Evolutionary conservation across 2,113 vertebrate species (phyloP), one percentile per base, ranked within the genome.

Genomic region (Leucoraja erinaceus): DNA sequence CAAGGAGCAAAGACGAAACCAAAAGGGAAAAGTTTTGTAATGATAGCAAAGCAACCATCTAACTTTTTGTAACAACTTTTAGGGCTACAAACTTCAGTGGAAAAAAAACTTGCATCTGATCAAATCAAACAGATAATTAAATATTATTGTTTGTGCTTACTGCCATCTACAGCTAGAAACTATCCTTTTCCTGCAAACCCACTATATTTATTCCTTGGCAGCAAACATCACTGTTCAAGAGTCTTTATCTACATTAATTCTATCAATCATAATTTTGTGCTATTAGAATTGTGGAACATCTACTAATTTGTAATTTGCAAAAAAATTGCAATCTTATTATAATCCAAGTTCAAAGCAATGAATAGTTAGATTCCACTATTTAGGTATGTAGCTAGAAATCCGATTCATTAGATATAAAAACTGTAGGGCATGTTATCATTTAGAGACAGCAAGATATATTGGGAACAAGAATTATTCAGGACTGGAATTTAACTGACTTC

Each of bases 121-220:
- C 59, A 63, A 86, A 86, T 86, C 10, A 18, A n/a, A 11, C 75
- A 77, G 28, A 86, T 47, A 47, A 20, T 83, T 20, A 12, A 86
- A 31, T 20, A 22, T 66, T 3, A 90, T 22, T 90, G 14, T 70
- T 28, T 38, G 63, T 47, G 31, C 66, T 38, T 70, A 70, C 31
- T 90, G 63, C 88, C 88, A 70, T 47, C 84, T 88, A 66, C 84
- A 70, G 88, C 63, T 70, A 47, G 63, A 20, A 38, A 70, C 12
- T 28, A 25, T 10, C 59, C 5, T 3, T 25, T 90, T 68, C 18
- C 31, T 25, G 25, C 8, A 28, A 8, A 12, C 47, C 5, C 56
- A 54, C 54, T 83, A 25, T 83, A 38, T 54, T 54, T 83, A 4
- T 47, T 83, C 31, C 28, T 33, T n/a, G 22, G 12, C 28, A 31